phyloP scores from a whole-genome alignment of 2,797 vertebrate species.

The Lutjanus campechanus region DNA sequence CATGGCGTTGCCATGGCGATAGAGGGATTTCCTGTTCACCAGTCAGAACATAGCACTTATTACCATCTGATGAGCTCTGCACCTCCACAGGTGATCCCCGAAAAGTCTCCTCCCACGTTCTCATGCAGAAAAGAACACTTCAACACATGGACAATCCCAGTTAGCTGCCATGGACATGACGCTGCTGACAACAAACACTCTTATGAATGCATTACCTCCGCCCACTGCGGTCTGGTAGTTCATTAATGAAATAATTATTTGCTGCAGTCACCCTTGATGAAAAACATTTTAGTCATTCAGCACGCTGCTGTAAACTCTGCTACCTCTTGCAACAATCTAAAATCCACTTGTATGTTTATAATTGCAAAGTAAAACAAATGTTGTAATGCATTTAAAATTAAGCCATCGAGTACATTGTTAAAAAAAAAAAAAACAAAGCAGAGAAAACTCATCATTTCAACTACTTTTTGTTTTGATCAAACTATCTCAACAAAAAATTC shows the following conservation, averaged over 20 bases:
- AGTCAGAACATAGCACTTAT: slow-evolving; percentile 22
- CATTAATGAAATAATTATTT: slow-evolving; percentile 33
- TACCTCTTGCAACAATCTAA: neutral
- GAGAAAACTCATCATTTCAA: no score
- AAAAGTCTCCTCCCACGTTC: slow-evolving; percentile 41
- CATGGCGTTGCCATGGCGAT: slow-evolving; percentile 70
- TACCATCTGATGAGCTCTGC: slow-evolving; percentile 30
- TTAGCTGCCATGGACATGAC: slow-evolving; percentile 21
- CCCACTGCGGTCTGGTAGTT: slow-evolving; percentile 42
- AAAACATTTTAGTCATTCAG: slow-evolving; percentile 39
- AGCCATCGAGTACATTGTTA: neutral
- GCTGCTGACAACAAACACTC: neutral
- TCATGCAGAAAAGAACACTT: slow-evolving; percentile 26
- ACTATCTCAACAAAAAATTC: no score
- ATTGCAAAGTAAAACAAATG: slow-evolving; percentile 12
- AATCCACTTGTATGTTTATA: neutral
- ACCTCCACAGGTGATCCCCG: slow-evolving; percentile 75
- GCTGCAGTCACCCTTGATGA: slow-evolving; percentile 37
- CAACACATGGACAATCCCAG: neutral
- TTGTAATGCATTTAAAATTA: slow-evolving; percentile 3
- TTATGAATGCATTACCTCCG: slow-evolving; percentile 15
- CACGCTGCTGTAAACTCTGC: slow-evolving; percentile 16
- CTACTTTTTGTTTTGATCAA: no score
- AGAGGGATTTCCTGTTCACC: slow-evolving; percentile 74
- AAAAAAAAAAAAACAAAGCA: no score